Evolutionary conservation across 2,888 invertebrate genomes (phyloP), one percentile per base, ranked within the genome.

Genomic region (Villa cingulata): DNA sequence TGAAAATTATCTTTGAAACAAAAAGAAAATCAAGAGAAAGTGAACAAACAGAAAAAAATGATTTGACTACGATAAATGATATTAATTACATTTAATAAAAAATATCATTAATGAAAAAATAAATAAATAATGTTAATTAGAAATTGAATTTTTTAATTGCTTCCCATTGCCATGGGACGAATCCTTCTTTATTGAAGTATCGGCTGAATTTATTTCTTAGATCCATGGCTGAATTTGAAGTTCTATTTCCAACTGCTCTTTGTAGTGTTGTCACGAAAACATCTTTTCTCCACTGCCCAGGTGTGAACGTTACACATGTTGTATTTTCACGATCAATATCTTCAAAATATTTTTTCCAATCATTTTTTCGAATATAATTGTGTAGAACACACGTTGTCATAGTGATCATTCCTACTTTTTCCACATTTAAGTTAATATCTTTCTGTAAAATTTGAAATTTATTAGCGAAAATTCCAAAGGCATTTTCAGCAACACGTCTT

Each of bases 121-220:
- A n/a, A n/a, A n/a, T n/a, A n/a, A n/a, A n/a, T n/a, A n/a, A n/a
- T n/a, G n/a, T n/a, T n/a, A n/a, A 39, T 39, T 41, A 45, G 40
- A 40, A 45, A 45, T 45, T 45, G 37, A 45, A 39, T 17, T 45
- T 40, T 40, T 45, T 40, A 15, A 45, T 39, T 39, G 40, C 39
- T 45, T 45, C 39, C 27, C 39, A 45, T n/a, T 45, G 37, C 39
- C 45, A 40, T 16, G 10, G 16, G 6, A 39, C 40, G 34, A 37
- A 40, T 15, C 32, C 29, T 15, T 1, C 19, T 23, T 29, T 37
- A 40, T 40, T 45, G 40, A 45, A 45, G 40, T 45, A 34, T 12
- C 16, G 18, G 16, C 7, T 7, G 23, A 7, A 23, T 23, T 23
- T 23, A 7, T 6, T 7, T 23, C n/a, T n/a, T n/a, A 42, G 12